A percentile compares a stretch with the other conserved stretches of the same genome.
These are phyloP conservation scores for Tympanoctomys barrerae DNA, from an alignment of 2,797 vertebrate genomes.

Conservation along the genomic window DNA sequence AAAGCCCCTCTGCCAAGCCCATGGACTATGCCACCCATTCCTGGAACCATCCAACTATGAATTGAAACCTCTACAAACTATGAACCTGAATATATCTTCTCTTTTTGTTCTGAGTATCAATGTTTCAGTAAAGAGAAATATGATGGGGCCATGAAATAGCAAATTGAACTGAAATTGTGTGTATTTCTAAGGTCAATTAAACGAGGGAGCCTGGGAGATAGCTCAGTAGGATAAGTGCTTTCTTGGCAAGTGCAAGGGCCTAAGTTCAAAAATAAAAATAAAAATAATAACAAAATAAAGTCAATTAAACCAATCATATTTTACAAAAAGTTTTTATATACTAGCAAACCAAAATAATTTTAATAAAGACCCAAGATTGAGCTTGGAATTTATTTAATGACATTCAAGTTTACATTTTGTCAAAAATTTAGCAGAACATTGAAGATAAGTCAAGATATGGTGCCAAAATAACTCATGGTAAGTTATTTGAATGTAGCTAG, in stretches of 20 bases:
- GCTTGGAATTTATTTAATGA: neutral
- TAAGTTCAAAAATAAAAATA: too few relatives aligned
- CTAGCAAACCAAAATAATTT: neutral
- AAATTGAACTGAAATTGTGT: neutral
- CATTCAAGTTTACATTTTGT: neutral
- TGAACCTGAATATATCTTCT: neutral
- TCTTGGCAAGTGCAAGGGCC: too few relatives aligned
- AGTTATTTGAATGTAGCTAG: neutral
- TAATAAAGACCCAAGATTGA: neutral
- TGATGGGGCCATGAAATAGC: accelerated
- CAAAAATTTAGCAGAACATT: neutral
- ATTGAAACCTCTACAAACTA: neutral
- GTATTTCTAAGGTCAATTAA: neutral
- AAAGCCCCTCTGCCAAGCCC: neutral
- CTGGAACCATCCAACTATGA: neutral
- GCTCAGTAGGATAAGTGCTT: too few relatives aligned
- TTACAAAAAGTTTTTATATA: neutral
- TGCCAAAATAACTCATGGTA: neutral
- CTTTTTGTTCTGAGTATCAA: neutral
- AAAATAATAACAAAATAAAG: too few relatives aligned
- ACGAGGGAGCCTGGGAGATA: too few relatives aligned
- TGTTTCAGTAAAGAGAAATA: neutral
- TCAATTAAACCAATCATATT: too few relatives aligned
- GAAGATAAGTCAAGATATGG: neutral
- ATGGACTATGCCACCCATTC: neutral